Percentiles rank a stretch among this genome's conserved stretches.
Evolutionary conservation across 1,140 invertebrate species (phyloP).

Genomic region (Microplitis mediator): DNA sequence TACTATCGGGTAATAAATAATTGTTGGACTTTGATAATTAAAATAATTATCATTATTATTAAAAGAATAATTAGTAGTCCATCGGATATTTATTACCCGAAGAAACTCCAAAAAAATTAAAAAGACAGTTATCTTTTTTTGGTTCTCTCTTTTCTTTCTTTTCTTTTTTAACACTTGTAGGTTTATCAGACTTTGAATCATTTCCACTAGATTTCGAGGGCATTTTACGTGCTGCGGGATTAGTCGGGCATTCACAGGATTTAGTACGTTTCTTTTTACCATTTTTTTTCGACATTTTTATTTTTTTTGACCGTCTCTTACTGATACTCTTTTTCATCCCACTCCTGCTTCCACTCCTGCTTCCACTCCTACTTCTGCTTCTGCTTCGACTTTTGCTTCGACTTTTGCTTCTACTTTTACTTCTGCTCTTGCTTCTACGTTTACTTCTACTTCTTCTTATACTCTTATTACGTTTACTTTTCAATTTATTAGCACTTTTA

Average conservation of each 20-base stretch:
- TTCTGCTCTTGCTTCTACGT: neutral
- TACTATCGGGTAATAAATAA: no score
- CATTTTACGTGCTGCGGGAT: no score
- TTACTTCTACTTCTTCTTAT: neutral
- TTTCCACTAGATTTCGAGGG: neutral
- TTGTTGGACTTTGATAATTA: no score
- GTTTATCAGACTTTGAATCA: neutral
- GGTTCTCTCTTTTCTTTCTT: neutral
- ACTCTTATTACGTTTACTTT: slow-evolving; percentile 1
- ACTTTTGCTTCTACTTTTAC: slow-evolving; percentile 6
- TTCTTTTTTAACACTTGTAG: neutral
- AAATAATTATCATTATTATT: no score
- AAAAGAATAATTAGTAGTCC: neutral
- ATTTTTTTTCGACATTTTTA: neutral
- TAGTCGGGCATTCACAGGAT: no score
- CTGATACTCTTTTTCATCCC: no score
- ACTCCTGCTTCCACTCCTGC: neutral
- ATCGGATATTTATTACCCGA: neutral
- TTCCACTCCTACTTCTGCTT: neutral
- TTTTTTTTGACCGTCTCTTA: neutral
- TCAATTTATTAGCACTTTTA: neutral
- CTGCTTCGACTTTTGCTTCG: slow-evolving; percentile 9
- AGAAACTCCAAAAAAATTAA: neutral
- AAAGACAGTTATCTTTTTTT: neutral
- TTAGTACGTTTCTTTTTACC: neutral